Base-by-base conservation (phyloP, 2,888 invertebrate species). In the Pterostichus niger region DNA sequence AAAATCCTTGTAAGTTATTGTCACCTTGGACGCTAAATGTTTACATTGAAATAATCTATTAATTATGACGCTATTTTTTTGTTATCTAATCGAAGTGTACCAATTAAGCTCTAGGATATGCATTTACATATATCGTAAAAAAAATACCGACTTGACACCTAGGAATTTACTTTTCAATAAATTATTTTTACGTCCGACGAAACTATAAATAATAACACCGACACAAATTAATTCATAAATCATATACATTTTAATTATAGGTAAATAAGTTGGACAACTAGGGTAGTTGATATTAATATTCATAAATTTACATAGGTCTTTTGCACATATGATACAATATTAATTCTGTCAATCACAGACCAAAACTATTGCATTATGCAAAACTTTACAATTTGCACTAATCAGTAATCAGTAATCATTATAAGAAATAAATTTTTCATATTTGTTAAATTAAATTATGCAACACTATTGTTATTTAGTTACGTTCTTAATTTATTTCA, bases 1-100 rank as follows among this genome's bases (percentile, higher is more conserved):
- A 81, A 80, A 68, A 81, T 56, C 24, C 33, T 56, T 35, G 56
- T 52, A 40, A 81, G 56, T 71, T 71, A 81, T 56, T 81, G 81
- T 71, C 81, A 71, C 81, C 81, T 81, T 81, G 73, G 35, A 81
- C 81, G 56, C 56, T 54, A 81, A 79, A 56, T 73, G 68, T 73
- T 75, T 17, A 75, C 79, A 79, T 56, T 61, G 46, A 61, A 46
- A 64, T 46, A 46, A 59, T 54, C 54, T 40, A 77, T 77, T 59
- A 77, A 77, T 77, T 59, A 76, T 76, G 54, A 13, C 40, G 44
- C 5, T 10, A 54, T 76, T 54, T 77, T 75, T 59, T 64, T 35
- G 35, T 35, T 35, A 49, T 13, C 64, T 64, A 64, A 35, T 64
- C 33, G 35, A 11, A 2, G 13, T 71, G 17, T 44, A 17, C 56